A percentile compares a stretch with the other conserved stretches of the same genome.
These are phyloP conservation scores for Diaphora mendica DNA, from an alignment of 2,888 invertebrate species.

Conservation along the genomic window DNA sequence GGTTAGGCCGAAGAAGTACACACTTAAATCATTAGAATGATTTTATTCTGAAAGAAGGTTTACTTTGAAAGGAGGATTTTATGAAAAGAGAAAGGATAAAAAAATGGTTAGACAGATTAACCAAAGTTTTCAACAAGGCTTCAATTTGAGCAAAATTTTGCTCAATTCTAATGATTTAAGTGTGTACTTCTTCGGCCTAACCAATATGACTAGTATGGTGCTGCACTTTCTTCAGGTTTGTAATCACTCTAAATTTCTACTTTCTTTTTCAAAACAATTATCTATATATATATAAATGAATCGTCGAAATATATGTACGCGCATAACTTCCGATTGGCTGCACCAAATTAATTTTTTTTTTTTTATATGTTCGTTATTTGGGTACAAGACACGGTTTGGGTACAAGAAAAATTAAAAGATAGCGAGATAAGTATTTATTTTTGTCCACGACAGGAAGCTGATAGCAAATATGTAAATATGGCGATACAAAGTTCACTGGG, in stretches of 20 bases:
- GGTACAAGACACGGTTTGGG: no score
- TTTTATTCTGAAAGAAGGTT: background rate
- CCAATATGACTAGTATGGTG: background rate
- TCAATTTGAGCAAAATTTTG: background rate
- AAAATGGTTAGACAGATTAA: background rate
- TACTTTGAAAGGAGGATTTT: background rate
- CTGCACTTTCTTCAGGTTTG: background rate
- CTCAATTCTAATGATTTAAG: background rate
- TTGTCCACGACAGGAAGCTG: no score
- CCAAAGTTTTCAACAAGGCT: background rate
- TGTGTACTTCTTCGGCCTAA: background rate
- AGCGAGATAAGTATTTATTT: no score
- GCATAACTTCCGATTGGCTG: no score
- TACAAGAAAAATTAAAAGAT: no score
- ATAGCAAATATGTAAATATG: no score
- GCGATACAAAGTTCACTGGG: no score
- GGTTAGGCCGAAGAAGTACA: background rate
- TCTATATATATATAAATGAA: no score
- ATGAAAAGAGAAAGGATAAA: background rate
- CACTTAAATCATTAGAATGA: background rate
- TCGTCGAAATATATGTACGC: no score
- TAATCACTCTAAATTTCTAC: background rate
- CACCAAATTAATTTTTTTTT: no score
- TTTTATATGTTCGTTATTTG: no score
- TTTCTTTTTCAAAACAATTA: background rate